A percentile compares a stretch with the other conserved stretches of the same genome.
These are phyloP conservation scores for Bos javanicus DNA, from an alignment of 2,113 vertebrate species.

Conservation along the genomic window DNA sequence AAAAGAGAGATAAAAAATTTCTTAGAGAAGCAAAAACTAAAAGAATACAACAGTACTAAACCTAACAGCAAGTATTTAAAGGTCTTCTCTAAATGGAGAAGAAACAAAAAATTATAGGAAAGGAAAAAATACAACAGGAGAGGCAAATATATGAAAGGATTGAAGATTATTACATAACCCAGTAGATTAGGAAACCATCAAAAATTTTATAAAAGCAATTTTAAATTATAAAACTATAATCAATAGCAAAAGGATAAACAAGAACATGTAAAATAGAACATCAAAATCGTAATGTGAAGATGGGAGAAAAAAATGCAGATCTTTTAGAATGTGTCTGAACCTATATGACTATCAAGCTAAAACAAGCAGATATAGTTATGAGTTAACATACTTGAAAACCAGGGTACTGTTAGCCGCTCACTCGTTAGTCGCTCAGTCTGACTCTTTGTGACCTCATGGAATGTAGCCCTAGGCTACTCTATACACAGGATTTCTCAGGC, in stretches of 20 bases:
- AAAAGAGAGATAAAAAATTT: not conserved
- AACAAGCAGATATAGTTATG: not conserved
- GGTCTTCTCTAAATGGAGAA: not conserved
- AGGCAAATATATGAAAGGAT: not conserved
- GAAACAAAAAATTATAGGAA: not conserved
- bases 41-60: not conserved
- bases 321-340: not conserved
- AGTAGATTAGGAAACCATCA: not conserved
- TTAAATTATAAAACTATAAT: not conserved
- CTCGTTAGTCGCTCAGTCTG: not conserved
- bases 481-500: not conserved
- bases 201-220: not conserved
- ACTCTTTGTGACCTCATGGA: not conserved
- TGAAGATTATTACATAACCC: not conserved
- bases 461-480: not conserved
- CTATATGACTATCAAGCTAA: not conserved
- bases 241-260: not conserved
- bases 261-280: not conserved
- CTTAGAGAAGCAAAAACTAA: not conserved
- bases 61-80: not conserved
- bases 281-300: not conserved
- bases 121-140: not conserved
- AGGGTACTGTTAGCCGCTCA: not conserved
- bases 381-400: not conserved
- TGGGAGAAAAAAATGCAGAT: not conserved